Evolutionary conservation across 1,140 invertebrate genomes (phyloP).

Genomic region (Whitmania pigra): DNA sequence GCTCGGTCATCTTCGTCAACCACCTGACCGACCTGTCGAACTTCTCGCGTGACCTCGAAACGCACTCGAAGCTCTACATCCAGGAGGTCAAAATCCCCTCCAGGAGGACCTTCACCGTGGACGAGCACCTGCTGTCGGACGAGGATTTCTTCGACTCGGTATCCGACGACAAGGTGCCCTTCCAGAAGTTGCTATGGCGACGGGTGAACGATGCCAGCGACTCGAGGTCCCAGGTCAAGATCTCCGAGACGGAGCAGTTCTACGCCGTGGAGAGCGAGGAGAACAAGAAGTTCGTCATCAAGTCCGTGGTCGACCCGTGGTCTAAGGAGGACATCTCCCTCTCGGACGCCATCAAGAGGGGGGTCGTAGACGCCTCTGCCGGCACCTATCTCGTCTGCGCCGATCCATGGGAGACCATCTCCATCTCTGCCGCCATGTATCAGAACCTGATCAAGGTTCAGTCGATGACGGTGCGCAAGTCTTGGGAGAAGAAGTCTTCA

Average conservation of each 20-base stretch:
- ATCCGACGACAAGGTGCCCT: not conserved
- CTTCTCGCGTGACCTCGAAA: too few species aligned
- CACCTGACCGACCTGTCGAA: too few species aligned
- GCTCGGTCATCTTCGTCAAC: too few species aligned
- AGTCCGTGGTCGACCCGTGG: constrained; percentile 19
- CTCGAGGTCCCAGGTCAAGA: constrained; percentile 30
- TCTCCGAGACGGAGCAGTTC: constrained; percentile 27
- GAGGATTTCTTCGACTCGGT: not conserved
- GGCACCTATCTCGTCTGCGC: constrained; percentile 14
- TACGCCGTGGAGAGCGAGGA: constrained; percentile 27
- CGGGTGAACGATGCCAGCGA: constrained; percentile 22
- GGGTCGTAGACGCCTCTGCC: not conserved
- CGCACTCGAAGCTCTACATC: not conserved
- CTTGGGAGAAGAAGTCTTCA: constrained; percentile 9
- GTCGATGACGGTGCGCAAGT: constrained; percentile 11
- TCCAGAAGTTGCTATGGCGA: constrained; percentile 17
- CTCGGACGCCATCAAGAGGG: constrained; percentile 10
- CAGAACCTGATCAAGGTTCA: constrained; percentile 19
- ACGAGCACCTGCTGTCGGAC: not conserved
- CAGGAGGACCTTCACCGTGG: not conserved
- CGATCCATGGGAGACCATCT: not conserved
- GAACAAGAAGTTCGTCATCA: constrained; percentile 27
- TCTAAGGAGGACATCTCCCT: constrained; percentile 16
- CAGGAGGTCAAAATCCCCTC: not conserved
- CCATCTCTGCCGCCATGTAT: constrained; percentile 20